Evolutionary conservation across 2,113 vertebrate species (phyloP).

Genomic region (Nipponia nippon): DNA sequence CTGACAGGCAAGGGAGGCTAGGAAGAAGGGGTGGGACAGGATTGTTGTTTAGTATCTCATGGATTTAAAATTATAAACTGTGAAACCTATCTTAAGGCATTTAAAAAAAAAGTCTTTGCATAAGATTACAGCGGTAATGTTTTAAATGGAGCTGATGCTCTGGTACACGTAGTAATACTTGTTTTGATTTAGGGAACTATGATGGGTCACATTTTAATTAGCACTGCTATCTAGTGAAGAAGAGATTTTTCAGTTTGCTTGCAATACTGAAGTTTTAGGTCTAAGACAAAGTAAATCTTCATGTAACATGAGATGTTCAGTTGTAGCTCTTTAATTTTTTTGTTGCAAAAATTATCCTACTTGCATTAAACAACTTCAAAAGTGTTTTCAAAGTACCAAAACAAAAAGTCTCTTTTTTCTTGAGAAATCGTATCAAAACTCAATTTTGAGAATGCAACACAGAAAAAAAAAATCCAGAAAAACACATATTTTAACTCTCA

Average conservation of each 20-base stretch:
- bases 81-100: not conserved
- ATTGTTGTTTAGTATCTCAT: not conserved
- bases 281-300: not conserved
- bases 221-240: not conserved
- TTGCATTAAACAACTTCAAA: not conserved
- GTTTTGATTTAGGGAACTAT: not conserved
- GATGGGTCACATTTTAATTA: not conserved
- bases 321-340: not conserved
- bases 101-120: not conserved
- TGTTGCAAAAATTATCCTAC: not conserved
- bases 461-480: not conserved
- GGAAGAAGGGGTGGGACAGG: not conserved
- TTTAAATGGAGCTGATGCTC: not conserved
- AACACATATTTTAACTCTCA: not conserved
- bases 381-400: not conserved
- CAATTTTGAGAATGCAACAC: not conserved
- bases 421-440: not conserved
- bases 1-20: not conserved
- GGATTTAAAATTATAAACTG: not conserved
- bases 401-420: not conserved
- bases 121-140: not conserved
- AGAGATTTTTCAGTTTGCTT: constrained; percentile 7
- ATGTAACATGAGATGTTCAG: not conserved
- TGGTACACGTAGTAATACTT: not conserved
- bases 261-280: not conserved